Base-by-base conservation (phyloP, 2,797 vertebrate species). In the Sternotherus odoratus region DNA sequence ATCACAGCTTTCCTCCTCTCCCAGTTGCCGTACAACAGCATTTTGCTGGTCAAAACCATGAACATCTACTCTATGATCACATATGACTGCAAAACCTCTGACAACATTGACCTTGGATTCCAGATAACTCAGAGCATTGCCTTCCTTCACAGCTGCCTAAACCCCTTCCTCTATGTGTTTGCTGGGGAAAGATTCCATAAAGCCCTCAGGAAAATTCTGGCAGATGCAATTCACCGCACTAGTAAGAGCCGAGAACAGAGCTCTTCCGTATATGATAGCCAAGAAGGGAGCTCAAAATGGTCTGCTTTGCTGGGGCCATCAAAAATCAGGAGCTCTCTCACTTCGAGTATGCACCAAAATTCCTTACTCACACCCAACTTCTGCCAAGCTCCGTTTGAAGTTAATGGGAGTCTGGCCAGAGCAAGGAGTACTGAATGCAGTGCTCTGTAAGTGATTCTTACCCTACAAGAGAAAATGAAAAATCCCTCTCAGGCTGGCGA, bases 141-240 rank as follows among this genome's bases (percentile, higher is more conserved):
- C 7, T 99, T 98, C 85, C 98, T 98, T 16, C 99, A 99, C 81
- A 98, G 99, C 88, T 99, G 99, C 96, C 97, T 99, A 75, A 99
- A 99, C 96, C 99, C 99, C 0, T 96, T 99, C 87, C 97, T 99
- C 85, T 99, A 99, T 0, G 98, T 98, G 63, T 99, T 99, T 54
- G 98, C 99, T 4, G 99, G 99, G 0, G 98, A 99, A 57, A 97
- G 98, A 5, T 99, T 99, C 98, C 98, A 98, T 74, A 95, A 92
- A 39, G 99, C 98, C 3, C 98, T 99, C 12, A 7, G 98, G 49
- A 98, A 93, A 92, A 96, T 98, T 17, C 12, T 98, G 89, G 98
- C 72, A 89, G 94, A 86, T 60, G 82, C 98, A 10, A 16, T 56
- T 54, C 78, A 77, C 50, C 24, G 36, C 39, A 0, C 0, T 46